Conservation (phyloP, 2,888 invertebrate species). For the Sepiola atlantica region DNA sequence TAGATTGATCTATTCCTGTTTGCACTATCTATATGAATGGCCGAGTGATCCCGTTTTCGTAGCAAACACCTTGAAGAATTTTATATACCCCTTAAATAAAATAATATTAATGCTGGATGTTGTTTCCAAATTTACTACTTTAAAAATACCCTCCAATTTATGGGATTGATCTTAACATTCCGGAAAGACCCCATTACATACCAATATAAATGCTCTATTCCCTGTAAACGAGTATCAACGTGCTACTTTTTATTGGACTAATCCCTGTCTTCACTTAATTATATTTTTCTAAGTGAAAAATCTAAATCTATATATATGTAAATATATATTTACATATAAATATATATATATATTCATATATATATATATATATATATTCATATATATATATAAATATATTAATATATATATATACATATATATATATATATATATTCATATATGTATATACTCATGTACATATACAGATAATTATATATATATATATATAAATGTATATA, state of each 20-base stretch:
- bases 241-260: too few species aligned
- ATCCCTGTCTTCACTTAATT: not conserved
- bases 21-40: conserved; percentile 2
- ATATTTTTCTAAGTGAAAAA: not conserved
- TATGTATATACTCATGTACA: not conserved
- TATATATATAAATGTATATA: too few species aligned
- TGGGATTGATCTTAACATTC: too few species aligned
- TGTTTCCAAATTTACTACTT: not conserved
- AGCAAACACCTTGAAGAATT: too few species aligned
- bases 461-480: too few species aligned
- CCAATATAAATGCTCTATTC: too few species aligned
- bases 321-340: too few species aligned
- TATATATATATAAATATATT: conserved; percentile 1
- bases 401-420: conserved; percentile 2
- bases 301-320: too few species aligned
- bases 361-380: not conserved
- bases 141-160: too few species aligned
- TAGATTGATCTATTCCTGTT: too few species aligned
- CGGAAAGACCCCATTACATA: too few species aligned
- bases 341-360: not conserved
- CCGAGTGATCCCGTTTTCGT: too few species aligned
- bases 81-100: conserved; percentile 32
- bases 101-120: not conserved
- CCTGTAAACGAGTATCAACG: not conserved
- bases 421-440: conserved; percentile 2